Percentiles rank a stretch among this genome's conserved stretches.
Conservation (phyloP, 1,140 invertebrate species). For the Plodia interpunctella region DNA sequence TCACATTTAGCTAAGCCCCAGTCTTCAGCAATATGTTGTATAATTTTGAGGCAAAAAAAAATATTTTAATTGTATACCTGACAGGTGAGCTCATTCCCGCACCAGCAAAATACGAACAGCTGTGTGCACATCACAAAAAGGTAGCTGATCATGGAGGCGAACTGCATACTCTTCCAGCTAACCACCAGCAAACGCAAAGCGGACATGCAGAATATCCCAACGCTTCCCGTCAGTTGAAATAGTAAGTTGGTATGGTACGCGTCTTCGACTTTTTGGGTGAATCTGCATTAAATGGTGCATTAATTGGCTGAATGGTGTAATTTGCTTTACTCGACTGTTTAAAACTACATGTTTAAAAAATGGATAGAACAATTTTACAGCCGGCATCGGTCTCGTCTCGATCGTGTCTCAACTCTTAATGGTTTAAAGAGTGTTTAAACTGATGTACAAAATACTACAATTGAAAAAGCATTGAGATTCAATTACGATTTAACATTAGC, state of each 20-base stretch:
- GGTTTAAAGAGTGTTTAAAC: no score
- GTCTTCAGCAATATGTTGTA: no score
- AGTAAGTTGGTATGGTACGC: conserved; percentile 56
- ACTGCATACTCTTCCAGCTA: conserved; percentile 63
- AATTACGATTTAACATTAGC: no score
- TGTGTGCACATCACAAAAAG: conserved; percentile 70
- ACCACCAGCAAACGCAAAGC: conserved; percentile 58
- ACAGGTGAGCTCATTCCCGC: conserved; percentile 79
- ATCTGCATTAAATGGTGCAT: conserved; percentile 31
- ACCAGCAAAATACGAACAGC: conserved; percentile 78
- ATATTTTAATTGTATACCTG: no score
- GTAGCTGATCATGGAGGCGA: conserved; percentile 68
- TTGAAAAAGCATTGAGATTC: no score
- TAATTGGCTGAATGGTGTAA: neutral
- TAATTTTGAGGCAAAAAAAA: no score
- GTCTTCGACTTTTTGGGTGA: conserved; percentile 50
- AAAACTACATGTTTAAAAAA: neutral
- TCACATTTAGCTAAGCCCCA: no score
- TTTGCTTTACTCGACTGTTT: no score
- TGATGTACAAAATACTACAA: no score
- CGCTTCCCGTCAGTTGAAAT: conserved; percentile 58
- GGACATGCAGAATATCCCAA: conserved; percentile 67
- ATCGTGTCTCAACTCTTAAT: no score
- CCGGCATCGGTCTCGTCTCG: no score
- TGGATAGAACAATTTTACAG: neutral